phyloP scores from a whole-genome alignment of 1,140 invertebrate species.

The Hypothenemus hampei region DNA sequence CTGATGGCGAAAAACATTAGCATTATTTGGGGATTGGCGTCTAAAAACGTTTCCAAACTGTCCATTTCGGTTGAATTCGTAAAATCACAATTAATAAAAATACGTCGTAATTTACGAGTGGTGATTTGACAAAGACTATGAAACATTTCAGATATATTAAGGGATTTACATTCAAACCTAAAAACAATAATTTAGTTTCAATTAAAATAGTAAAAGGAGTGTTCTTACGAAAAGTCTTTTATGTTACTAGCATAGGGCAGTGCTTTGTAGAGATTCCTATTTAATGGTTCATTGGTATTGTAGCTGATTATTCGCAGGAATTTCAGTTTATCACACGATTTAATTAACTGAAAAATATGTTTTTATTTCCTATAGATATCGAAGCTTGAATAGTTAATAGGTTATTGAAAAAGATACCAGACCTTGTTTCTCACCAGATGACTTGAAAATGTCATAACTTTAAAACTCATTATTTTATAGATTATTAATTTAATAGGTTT shows the following conservation, averaged over 20 bases:
- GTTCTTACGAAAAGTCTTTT: slow-evolving; percentile 22
- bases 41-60: slow-evolving; percentile 5
- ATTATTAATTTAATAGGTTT: too few species aligned
- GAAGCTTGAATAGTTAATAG: too few species aligned
- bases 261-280: slow-evolving; percentile 9
- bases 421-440: too few species aligned
- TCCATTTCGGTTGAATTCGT: neutral
- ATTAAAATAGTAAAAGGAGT: neutral
- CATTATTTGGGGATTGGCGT: slow-evolving; percentile 10
- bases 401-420: too few species aligned
- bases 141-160: slow-evolving; percentile 8
- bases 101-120: slow-evolving; percentile 6
- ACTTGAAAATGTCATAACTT: too few species aligned
- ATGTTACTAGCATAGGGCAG: slow-evolving; percentile 5
- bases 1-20: neutral
- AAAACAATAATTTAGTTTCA: slow-evolving; percentile 4
- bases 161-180: slow-evolving; percentile 6
- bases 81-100: slow-evolving; percentile 9
- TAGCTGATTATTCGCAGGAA: slow-evolving; percentile 14
- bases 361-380: too few species aligned
- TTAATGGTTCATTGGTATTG: slow-evolving; percentile 15
- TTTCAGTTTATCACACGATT: slow-evolving; percentile 9
- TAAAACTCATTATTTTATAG: too few species aligned
- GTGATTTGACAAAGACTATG: neutral
- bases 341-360: slow-evolving; percentile 3